Conservation (phyloP, 2,113 vertebrate genomes). For the Scalopus aquaticus region DNA sequence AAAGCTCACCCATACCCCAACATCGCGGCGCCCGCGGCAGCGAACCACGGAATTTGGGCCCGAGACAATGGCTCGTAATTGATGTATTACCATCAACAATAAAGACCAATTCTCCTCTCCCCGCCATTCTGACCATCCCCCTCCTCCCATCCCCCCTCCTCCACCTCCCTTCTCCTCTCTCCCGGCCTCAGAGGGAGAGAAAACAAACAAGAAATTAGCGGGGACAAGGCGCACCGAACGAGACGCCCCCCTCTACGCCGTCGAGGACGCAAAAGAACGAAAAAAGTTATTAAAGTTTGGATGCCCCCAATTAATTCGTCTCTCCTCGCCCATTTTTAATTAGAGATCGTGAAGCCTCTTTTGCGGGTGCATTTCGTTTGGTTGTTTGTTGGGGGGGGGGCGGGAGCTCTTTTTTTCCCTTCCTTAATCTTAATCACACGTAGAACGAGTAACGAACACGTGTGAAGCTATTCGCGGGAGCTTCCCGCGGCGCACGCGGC, state of each 20-base stretch:
- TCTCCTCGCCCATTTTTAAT: slow-evolving; percentile 54
- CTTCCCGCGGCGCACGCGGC: not conserved
- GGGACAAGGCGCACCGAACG: slow-evolving; percentile 59
- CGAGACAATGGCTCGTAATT: slow-evolving; percentile 84
- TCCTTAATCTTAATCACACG: slow-evolving; percentile 35
- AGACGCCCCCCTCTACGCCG: slow-evolving; percentile 39
- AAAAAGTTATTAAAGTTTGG: slow-evolving; percentile 83
- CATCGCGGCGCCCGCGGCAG: slow-evolving; percentile 59
- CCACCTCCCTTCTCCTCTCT: slow-evolving; percentile 71
- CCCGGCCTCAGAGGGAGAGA: slow-evolving; percentile 76
- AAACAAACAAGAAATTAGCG: slow-evolving; percentile 87
- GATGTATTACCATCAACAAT: slow-evolving; percentile 85
- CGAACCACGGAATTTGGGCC: slow-evolving; percentile 81
- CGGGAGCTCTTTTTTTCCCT: not conserved
- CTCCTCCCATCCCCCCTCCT: slow-evolving; percentile 68
- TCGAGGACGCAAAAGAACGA: slow-evolving; percentile 72
- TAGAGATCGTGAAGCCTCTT: not conserved
- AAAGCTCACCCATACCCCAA: slow-evolving; percentile 24
- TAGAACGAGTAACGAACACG: slow-evolving; percentile 2
- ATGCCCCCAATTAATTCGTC: slow-evolving; percentile 67
- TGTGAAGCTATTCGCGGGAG: slow-evolving; percentile 23
- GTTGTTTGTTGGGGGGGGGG: slow-evolving; percentile 52
- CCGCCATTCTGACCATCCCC: slow-evolving; percentile 77
- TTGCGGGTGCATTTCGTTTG: slow-evolving; percentile 61
- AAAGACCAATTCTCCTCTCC: slow-evolving; percentile 82